Percentiles rank a stretch among this genome's conserved stretches.
Evolutionary conservation across 1,140 invertebrate genomes (phyloP).

Genomic region (Popillia japonica): DNA sequence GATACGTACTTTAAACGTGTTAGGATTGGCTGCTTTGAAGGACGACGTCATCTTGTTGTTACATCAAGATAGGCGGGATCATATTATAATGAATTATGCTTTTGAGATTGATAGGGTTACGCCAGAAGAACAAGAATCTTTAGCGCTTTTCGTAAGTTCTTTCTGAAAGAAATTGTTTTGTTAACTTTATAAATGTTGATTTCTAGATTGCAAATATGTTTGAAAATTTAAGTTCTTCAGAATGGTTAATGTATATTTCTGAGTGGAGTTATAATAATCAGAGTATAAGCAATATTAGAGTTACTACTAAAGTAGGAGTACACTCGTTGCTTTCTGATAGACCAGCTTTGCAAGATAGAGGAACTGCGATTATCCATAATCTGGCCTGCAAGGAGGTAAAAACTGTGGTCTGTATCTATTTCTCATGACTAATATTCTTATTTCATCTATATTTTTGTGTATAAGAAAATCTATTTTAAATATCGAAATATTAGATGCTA

Average conservation of each 20-base stretch:
- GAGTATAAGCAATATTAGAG: slow-evolving; percentile 85
- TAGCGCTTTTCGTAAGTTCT: slow-evolving; percentile 80
- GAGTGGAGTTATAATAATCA: slow-evolving; percentile 83
- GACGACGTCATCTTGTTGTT: slow-evolving; percentile 90
- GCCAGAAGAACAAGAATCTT: slow-evolving; percentile 78
- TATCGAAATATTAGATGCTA: not conserved
- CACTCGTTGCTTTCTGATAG: slow-evolving; percentile 82
- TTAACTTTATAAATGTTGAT: slow-evolving; percentile 1
- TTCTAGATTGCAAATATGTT: slow-evolving; percentile 89
- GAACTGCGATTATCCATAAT: slow-evolving; percentile 89
- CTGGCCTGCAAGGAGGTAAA: slow-evolving; percentile 95
- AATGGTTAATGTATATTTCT: slow-evolving; percentile 93
- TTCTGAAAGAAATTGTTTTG: slow-evolving; percentile 14
- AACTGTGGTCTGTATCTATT: slow-evolving; percentile 88
- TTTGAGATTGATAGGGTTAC: slow-evolving; percentile 81
- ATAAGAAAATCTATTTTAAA: slow-evolving; percentile 17
- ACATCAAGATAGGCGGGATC: slow-evolving; percentile 89
- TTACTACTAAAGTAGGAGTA: slow-evolving; percentile 90
- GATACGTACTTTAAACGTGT: slow-evolving; percentile 72
- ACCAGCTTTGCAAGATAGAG: slow-evolving; percentile 76
- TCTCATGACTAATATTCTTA: slow-evolving; percentile 40
- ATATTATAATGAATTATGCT: slow-evolving; percentile 90
- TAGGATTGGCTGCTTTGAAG: slow-evolving; percentile 80
- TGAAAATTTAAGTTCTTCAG: slow-evolving; percentile 86
- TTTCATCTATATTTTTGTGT: slow-evolving; percentile 9